A percentile compares a stretch with the other conserved stretches of the same genome.
phyloP scores from a whole-genome alignment of 2,888 invertebrate genomes.

The Siphlonurus alternatus region DNA sequence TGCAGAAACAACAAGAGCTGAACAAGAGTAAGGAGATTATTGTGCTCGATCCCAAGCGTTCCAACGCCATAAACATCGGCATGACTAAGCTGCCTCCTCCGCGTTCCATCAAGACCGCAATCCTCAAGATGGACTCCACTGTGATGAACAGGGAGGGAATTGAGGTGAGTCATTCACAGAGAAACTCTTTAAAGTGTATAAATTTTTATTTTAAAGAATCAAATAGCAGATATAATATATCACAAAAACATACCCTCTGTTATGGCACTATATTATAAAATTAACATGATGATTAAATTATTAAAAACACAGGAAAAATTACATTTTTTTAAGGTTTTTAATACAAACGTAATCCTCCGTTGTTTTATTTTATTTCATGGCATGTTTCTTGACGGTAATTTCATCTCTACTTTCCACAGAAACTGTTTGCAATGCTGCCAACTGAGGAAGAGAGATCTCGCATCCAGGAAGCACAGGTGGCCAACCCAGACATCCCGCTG shows the following conservation, averaged over 20 bases:
- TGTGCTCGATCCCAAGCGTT: slow-evolving; percentile 90
- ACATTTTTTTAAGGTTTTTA: no score
- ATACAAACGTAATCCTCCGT: no score
- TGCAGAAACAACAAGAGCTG: slow-evolving; percentile 63
- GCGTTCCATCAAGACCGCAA: slow-evolving; percentile 95
- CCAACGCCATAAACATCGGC: slow-evolving; percentile 98
- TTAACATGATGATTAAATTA: no score
- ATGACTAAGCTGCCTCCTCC: slow-evolving; percentile 98
- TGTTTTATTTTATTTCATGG: background rate
- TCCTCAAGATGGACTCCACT: slow-evolving; percentile 97
- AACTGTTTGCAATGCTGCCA: slow-evolving; percentile 92
- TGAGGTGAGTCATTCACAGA: slow-evolving; percentile 42
- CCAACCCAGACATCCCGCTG: slow-evolving; percentile 74
- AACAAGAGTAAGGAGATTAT: slow-evolving; percentile 82
- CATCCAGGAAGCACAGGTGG: slow-evolving; percentile 89
- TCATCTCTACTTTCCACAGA: slow-evolving; percentile 32
- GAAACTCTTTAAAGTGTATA: no score
- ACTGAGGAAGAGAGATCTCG: slow-evolving; percentile 91
- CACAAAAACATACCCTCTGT: no score
- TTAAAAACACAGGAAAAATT: no score
- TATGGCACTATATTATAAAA: no score
- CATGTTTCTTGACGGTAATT: background rate
- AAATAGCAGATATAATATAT: no score
- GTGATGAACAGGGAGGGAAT: slow-evolving; percentile 97
- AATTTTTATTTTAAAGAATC: no score